These are phyloP conservation scores for Drosophila dives DNA, from an alignment of 2,888 invertebrate genomes.

Conservation along the genomic window DNA sequence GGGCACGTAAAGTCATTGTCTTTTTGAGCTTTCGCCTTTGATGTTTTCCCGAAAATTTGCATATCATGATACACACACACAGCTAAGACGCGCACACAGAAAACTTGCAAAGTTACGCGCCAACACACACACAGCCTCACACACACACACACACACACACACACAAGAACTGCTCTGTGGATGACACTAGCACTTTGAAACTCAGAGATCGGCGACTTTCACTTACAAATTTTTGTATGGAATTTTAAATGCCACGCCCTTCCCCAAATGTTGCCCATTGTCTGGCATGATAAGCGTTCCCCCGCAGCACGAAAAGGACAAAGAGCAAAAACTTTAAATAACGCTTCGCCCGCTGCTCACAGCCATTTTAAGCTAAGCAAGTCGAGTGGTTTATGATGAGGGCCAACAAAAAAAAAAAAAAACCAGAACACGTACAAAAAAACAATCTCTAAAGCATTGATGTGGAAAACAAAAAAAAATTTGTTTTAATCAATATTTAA, in stretches of 20 bases:
- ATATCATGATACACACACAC: slow-evolving; percentile 77
- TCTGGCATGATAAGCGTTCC: slow-evolving; percentile 35
- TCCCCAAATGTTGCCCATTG: slow-evolving; percentile 11
- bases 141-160: slow-evolving; percentile 8
- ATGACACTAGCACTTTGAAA: slow-evolving; percentile 52
- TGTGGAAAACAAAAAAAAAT: slow-evolving; percentile 43
- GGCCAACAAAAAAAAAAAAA: slow-evolving; percentile 2
- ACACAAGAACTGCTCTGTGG: slow-evolving; percentile 19
- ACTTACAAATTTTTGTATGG: slow-evolving; percentile 51
- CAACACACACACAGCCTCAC: slow-evolving; percentile 6
- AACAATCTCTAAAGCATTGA: not conserved
- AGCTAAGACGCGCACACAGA: slow-evolving; percentile 42
- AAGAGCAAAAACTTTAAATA: slow-evolving; percentile 38
- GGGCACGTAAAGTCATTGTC: slow-evolving; percentile 59
- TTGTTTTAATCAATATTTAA: slow-evolving; percentile 70
- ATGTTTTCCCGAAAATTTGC: slow-evolving; percentile 70
- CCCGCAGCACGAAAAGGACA: slow-evolving; percentile 6
- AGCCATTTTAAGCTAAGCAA: slow-evolving; percentile 14
- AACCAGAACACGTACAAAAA: slow-evolving; percentile 3
- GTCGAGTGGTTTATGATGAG: slow-evolving; percentile 2
- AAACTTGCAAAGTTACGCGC: slow-evolving; percentile 18
- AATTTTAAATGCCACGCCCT: slow-evolving; percentile 48
- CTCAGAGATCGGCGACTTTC: slow-evolving; percentile 61
- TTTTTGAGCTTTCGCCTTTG: slow-evolving; percentile 73
- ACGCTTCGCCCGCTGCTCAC: slow-evolving; percentile 12